Conservation (phyloP, 2,888 invertebrate genomes). For the Sussaba pulchella region DNA sequence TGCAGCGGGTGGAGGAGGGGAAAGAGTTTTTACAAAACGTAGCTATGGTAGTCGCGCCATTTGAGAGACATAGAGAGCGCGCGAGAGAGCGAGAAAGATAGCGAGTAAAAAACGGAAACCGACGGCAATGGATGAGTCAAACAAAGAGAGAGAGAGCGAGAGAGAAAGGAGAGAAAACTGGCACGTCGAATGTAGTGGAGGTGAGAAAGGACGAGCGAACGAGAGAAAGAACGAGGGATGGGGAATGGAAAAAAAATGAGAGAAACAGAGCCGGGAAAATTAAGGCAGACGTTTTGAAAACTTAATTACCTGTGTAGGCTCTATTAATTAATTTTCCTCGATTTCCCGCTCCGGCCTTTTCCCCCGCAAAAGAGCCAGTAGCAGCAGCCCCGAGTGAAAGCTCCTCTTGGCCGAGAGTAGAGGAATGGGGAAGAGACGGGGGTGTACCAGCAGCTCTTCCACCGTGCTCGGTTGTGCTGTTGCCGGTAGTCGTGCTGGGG, state of each 20-base stretch:
- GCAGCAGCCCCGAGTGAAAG: constrained; percentile 44
- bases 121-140: constrained; percentile 36
- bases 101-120: not conserved
- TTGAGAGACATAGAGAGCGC: constrained; percentile 22
- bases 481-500: constrained; percentile 61
- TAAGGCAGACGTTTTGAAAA: constrained; percentile 81
- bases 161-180: constrained; percentile 41
- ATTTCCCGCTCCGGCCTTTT: constrained; percentile 78
- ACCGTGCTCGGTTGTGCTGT: constrained; percentile 56
- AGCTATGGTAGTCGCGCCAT: constrained; percentile 47
- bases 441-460: constrained; percentile 38
- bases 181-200: constrained; percentile 58
- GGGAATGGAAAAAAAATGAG: constrained; percentile 68
- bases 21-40: constrained; percentile 46
- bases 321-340: constrained; percentile 84
- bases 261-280: constrained; percentile 72
- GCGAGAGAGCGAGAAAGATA: constrained; percentile 6
- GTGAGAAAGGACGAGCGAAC: constrained; percentile 55
- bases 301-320: constrained; percentile 84
- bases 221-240: constrained; percentile 56
- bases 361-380: constrained; percentile 61
- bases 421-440: constrained; percentile 13
- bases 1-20: constrained; percentile 25
- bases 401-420: constrained; percentile 49
- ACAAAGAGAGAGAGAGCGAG: constrained; percentile 32